Conservation (phyloP, 2,797 vertebrate species). For the Trachops cirrhosus region DNA sequence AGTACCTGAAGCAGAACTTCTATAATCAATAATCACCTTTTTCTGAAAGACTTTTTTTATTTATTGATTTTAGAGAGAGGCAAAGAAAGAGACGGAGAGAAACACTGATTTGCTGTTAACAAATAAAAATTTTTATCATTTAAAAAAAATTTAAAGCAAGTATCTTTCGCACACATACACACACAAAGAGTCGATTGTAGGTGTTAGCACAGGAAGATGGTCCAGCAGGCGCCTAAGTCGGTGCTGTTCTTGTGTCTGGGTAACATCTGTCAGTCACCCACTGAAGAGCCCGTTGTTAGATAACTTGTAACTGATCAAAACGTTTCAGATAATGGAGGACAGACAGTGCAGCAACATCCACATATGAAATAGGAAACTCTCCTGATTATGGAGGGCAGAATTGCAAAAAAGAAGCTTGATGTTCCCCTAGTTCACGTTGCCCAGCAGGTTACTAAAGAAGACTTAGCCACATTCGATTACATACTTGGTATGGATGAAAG, state of each 20-base stretch:
- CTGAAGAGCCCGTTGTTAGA: conserved; percentile 95
- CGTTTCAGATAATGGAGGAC: conserved; percentile 92
- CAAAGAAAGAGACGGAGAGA: neutral
- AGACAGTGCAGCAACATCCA: conserved; percentile 98
- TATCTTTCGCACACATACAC: neutral
- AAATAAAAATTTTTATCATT: neutral
- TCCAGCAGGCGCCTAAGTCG: conserved; percentile 80
- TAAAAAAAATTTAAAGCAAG: neutral
- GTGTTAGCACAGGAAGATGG: conserved; percentile 81
- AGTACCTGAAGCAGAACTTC: neutral
- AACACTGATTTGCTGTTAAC: neutral
- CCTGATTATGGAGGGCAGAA: conserved; percentile 94
- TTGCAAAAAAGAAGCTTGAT: conserved; percentile 94
- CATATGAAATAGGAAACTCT: conserved; percentile 96
- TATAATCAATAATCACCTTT: neutral
- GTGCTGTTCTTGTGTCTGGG: conserved; percentile 94
- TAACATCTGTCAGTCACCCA: conserved; percentile 97
- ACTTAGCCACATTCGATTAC: conserved; percentile 82
- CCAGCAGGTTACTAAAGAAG: conserved; percentile 88
- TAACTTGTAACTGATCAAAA: conserved; percentile 92
- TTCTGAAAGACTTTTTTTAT: neutral
- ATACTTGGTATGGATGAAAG: conserved; percentile 93
- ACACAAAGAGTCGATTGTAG: neutral
- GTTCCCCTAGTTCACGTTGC: conserved; percentile 93
- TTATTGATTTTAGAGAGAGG: neutral